Conservation (phyloP, 2,888 invertebrate species). For the Meloe dianella region DNA sequence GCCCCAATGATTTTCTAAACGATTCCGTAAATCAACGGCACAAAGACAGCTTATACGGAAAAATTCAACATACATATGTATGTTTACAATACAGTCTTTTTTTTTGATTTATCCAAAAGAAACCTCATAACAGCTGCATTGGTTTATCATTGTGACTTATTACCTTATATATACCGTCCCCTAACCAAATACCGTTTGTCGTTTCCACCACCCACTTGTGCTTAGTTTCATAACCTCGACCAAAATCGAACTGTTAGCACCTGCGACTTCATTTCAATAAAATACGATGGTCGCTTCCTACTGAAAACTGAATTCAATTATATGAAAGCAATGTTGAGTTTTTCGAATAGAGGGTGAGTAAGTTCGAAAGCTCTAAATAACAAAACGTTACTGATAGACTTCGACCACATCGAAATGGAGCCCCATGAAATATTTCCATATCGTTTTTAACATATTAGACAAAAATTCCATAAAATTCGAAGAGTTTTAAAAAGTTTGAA, state of each 20-base stretch:
- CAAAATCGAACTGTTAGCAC: constrained; percentile 49
- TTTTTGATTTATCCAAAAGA: constrained; percentile 49
- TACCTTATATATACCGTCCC: constrained; percentile 31
- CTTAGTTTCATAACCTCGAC: constrained; percentile 44
- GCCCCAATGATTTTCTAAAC: constrained; percentile 20
- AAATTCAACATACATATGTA: constrained; percentile 31
- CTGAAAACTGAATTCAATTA: constrained; percentile 51
- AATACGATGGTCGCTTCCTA: constrained; percentile 49
- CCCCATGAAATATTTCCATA: background rate
- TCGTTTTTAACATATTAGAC: background rate
- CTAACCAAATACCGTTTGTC: background rate
- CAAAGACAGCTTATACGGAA: constrained; percentile 40
- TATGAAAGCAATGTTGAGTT: constrained; percentile 37
- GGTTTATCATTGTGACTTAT: constrained; percentile 53
- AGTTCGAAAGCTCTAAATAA: background rate
- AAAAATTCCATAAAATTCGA: background rate
- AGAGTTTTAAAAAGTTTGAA: background rate
- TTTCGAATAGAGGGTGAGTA: background rate
- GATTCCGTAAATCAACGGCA: constrained; percentile 44
- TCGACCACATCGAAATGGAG: background rate
- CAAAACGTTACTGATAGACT: background rate
- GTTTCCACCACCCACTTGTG: background rate
- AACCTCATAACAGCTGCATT: constrained; percentile 53
- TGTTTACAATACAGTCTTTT: constrained; percentile 24
- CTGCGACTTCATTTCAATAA: constrained; percentile 57